phyloP scores from a whole-genome alignment of 2,113 vertebrate species.

The Columba livia region DNA sequence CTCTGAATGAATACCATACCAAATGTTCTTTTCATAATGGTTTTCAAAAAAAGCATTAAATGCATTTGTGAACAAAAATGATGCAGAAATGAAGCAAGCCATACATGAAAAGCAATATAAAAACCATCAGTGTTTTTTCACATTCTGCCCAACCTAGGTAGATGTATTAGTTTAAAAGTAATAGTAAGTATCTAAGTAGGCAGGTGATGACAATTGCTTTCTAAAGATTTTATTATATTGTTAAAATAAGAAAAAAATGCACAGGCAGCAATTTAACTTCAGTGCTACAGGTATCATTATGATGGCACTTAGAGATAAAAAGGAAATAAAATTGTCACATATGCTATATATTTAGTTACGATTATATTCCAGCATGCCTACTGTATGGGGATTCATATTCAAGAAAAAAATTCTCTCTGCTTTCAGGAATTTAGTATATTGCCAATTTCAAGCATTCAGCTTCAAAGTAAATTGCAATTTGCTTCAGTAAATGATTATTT shows the following conservation, averaged over 20 bases:
- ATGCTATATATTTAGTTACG: conserved; percentile 3
- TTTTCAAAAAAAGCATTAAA: conserved; percentile 35
- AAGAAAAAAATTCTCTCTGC: neutral
- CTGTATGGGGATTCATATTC: neutral
- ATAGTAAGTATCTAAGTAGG: conserved; percentile 5
- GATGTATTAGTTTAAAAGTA: conserved; percentile 11
- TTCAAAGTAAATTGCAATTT: conserved; percentile 26
- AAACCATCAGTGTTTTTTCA: neutral
- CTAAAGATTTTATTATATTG: conserved; percentile 13
- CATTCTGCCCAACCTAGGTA: neutral
- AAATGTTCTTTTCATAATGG: neutral
- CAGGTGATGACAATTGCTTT: neutral
- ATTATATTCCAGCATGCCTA: neutral
- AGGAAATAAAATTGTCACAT: conserved; percentile 9
- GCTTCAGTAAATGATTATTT: conserved; percentile 5
- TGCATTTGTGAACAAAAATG: neutral
- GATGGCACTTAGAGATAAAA: conserved; percentile 1
- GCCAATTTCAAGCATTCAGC: neutral
- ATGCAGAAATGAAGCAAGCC: conserved; percentile 8
- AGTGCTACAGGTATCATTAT: neutral
- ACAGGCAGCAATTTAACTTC: neutral
- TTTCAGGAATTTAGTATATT: neutral
- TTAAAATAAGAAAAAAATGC: conserved; percentile 20
- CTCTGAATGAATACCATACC: neutral
- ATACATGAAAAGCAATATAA: neutral